phyloP scores from a whole-genome alignment of 2,113 vertebrate species.

The Excalfactoria chinensis region DNA sequence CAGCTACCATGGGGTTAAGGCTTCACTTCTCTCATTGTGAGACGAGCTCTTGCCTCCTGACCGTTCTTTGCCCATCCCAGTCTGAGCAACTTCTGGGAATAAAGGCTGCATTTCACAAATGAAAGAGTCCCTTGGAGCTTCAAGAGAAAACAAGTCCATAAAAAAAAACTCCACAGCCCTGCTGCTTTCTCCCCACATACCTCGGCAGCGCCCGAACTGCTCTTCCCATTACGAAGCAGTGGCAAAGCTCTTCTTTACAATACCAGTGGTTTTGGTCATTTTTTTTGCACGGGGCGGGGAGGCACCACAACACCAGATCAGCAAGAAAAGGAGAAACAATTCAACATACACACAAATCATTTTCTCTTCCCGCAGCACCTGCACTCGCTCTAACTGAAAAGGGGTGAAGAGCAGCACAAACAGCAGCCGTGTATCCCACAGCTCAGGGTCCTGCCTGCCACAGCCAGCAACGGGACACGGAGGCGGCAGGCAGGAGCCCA shows the following conservation, averaged over 20 bases:
- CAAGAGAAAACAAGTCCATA: not conserved
- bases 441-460: not conserved
- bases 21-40: not conserved
- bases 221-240: not conserved
- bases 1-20: rapidly evolving
- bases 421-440: not conserved
- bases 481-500: not conserved
- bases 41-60: not conserved
- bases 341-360: not conserved
- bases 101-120: not conserved
- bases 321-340: not conserved
- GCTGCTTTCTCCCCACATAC: rapidly evolving
- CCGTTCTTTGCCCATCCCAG: not conserved
- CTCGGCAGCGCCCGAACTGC: not conserved
- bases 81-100: not conserved
- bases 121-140: not conserved
- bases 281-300: not conserved
- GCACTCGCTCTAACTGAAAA: not conserved
- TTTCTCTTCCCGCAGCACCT: not conserved
- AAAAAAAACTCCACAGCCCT: not conserved
- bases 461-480: not conserved
- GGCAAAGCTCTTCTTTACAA: not conserved
- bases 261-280: rapidly evolving
- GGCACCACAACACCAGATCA: not conserved
- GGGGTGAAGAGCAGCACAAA: not conserved